Evolutionary conservation across 2,113 vertebrate genomes (phyloP), one percentile per base, ranked within the genome.

Genomic region (Callocephalon fimbriatum): DNA sequence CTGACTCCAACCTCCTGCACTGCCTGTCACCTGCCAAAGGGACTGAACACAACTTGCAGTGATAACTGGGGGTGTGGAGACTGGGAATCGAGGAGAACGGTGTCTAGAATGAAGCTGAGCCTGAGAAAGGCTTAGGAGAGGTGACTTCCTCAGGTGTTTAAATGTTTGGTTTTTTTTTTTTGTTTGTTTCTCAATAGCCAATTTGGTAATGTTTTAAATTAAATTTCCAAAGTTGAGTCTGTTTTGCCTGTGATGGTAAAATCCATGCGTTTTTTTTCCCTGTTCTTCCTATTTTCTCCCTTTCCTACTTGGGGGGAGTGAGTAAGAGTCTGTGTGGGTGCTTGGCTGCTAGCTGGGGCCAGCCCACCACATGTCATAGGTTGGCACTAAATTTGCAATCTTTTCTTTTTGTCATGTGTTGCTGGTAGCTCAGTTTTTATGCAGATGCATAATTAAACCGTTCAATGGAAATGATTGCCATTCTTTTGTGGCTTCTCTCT

Each of bases 11-110:
- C 6, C 12, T 65, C 4, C 2, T 5, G 27, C 7, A 38, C 12
- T 2, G 0, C 8, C 26, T 2, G 1, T 22, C 2, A 1, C n/a
- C 37, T 71, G 1, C 6, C 0, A 0, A 62, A 47, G 68, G 5
- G 6, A 9, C 15, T 45, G 38, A 54, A 4, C 22, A n/a, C 14
- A 59, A 40, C 25, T 38, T 59, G 27, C 10, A 42, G 27, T 18
- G 10, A 31, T 26, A 37, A n/a, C 21, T 5, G 4, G 6, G 6
- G 4, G 1, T 47, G 8, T 65, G 35, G 32, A 68, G 53, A 19
- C 12, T 45, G 35, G 7, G 15, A 84, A 42, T 9, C 2, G 25
- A 6, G 5, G 5, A 45, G 5, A 3, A 47, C 10, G 4, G 9
- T 81, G n/a, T 29, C 26, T 63, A 15, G 10, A 75, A 38, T 54